These are phyloP conservation scores for Eupithecia vulgata DNA, from an alignment of 2,888 invertebrate species.

Conservation along the genomic window DNA sequence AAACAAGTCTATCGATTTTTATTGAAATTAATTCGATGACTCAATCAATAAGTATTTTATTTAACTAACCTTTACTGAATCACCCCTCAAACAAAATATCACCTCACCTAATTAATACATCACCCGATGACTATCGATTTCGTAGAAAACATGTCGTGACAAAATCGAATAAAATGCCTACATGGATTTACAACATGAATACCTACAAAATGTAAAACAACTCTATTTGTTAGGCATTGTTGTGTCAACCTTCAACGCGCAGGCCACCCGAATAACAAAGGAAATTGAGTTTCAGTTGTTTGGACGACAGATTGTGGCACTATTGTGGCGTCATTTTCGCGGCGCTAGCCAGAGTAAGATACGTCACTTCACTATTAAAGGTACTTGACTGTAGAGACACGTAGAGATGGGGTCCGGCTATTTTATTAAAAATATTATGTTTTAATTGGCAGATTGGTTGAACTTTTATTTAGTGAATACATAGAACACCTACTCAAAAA, in stretches of 20 bases:
- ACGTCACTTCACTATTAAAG: too few species aligned
- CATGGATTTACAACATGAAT: neutral
- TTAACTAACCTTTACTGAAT: neutral
- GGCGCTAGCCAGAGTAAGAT: neutral
- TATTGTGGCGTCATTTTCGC: neutral
- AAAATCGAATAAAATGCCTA: neutral
- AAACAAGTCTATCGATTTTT: neutral
- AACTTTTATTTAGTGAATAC: too few species aligned
- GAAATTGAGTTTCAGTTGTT: neutral
- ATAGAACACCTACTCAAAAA: too few species aligned
- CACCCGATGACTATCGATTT: neutral
- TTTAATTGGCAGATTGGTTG: too few species aligned
- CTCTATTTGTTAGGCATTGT: conserved; percentile 8
- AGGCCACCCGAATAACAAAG: neutral
- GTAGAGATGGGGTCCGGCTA: neutral
- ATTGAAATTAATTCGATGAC: neutral
- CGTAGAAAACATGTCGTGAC: conserved; percentile 7
- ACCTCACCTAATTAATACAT: too few species aligned
- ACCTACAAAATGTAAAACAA: neutral
- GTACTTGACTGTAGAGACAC: too few species aligned
- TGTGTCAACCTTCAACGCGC: conserved; percentile 18
- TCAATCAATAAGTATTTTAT: neutral
- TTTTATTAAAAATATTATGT: neutral
- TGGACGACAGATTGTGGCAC: neutral
- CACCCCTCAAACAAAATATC: neutral